Evolutionary conservation across 2,797 vertebrate genomes (phyloP), one percentile per base, ranked within the genome.

Genomic region (Triplophysa bombifrons): DNA sequence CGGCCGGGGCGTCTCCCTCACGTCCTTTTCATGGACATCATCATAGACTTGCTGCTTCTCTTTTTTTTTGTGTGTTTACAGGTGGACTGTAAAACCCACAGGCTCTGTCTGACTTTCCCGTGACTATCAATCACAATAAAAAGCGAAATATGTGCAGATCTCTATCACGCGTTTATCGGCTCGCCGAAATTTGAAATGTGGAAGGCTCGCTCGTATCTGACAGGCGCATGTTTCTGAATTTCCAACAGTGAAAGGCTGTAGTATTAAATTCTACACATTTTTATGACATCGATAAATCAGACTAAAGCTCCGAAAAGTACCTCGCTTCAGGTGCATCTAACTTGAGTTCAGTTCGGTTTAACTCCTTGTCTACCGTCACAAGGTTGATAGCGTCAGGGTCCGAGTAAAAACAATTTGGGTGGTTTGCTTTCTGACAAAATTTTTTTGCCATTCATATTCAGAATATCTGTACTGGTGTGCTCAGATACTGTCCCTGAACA

Each of bases 211-310:
- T 73, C 10, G 53, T 80, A 72, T 80, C 70, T 73, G 78, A 80
- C 78, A 80, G 60, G 78, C 61, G 66, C 78, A 80, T 80, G 78
- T 73, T 73, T 80, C 78, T 72, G 78, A 67, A 80, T 80, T 80
- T 80, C 78, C 78, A 80, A 56, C 25, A 20, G 63, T 73, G 78
- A 73, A 80, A 73, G 63, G 78, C 63, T 73, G 53, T 20, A 63
- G 70, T 80, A 80, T 80, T 80, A 80, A 72, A 80, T 25, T 80
- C 78, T 64, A 48, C 34, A 16, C 20, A 50, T 60, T 80, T 78
- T 80, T 73, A 73, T 67, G 70, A 67, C 41, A 73, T 34, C 78
- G 46, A 80, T 80, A 73, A 58, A 80, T 80, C 78, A 73, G 73
- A 66, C 63, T 80, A 67, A 73, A 80, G 51, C 53, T 63, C 51